These are phyloP conservation scores for Phrynocephalus forsythii DNA, from an alignment of 2,797 vertebrate species.

Conservation along the genomic window DNA sequence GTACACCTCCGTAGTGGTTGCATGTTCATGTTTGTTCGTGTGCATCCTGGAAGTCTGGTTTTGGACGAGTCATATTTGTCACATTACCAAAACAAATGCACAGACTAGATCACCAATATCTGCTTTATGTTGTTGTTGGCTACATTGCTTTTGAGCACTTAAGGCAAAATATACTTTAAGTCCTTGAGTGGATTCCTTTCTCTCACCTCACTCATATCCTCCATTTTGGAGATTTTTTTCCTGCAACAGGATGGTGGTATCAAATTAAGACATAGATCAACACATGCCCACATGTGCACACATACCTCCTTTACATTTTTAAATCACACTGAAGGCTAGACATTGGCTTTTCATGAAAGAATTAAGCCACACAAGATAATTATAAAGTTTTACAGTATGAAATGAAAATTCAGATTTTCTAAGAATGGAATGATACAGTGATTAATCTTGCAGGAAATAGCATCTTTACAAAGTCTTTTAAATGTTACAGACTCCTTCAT, in stretches of 20 bases:
- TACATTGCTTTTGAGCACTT: not conserved
- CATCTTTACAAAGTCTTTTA: not conserved
- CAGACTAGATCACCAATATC: not conserved
- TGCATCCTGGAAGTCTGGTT: not conserved
- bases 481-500: not conserved
- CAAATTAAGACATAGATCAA: not conserved
- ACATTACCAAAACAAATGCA: not conserved
- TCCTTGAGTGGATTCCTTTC: not conserved
- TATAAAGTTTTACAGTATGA: conserved; percentile 7
- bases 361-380: not conserved
- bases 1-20: not conserved
- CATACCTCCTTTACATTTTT: not conserved
- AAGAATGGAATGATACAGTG: conserved; percentile 1
- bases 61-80: not conserved
- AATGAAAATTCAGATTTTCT: conserved; percentile 24
- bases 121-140: not conserved
- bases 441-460: not conserved
- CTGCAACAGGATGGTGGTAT: not conserved
- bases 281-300: not conserved
- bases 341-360: not conserved
- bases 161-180: not conserved
- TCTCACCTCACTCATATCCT: not conserved
- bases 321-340: not conserved
- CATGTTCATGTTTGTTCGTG: no score
- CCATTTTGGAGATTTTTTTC: not conserved